Evolutionary conservation across 1,140 invertebrate species (phyloP).

Genomic region (Dendrolimus punctatus): DNA sequence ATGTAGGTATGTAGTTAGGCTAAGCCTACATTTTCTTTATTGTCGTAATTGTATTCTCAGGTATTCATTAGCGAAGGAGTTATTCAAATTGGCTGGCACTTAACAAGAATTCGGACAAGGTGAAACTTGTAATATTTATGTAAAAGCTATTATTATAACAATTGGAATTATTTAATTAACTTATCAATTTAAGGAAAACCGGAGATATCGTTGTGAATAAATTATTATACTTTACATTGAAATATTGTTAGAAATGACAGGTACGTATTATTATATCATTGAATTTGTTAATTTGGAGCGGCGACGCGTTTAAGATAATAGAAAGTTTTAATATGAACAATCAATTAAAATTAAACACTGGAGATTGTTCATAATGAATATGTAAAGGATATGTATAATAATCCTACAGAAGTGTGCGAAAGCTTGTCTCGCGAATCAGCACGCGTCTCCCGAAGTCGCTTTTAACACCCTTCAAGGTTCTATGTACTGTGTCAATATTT

Average conservation of each 20-base stretch:
- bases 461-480: slow-evolving; percentile 1
- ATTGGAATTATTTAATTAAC: slow-evolving; percentile 12
- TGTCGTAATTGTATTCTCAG: neutral
- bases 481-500: slow-evolving; percentile 4
- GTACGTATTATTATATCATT: neutral
- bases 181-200: slow-evolving; percentile 15
- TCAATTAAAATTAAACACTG: slow-evolving; percentile 5
- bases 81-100: slow-evolving; percentile 3
- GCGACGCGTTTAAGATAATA: slow-evolving; percentile 8
- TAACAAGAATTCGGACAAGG: slow-evolving; percentile 2
- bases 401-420: slow-evolving; percentile 12
- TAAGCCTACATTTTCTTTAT: neutral
- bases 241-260: neutral
- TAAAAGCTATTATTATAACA: slow-evolving; percentile 1
- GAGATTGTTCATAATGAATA: slow-evolving; percentile 8
- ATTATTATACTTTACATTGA: neutral
- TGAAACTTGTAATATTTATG: slow-evolving; percentile 5
- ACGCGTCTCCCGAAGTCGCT: neutral
- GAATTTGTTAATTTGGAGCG: slow-evolving; percentile 2
- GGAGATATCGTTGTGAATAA: slow-evolving; percentile 1
- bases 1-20: no score
- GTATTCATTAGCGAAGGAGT: neutral
- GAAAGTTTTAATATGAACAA: slow-evolving; percentile 5
- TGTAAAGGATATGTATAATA: slow-evolving; percentile 11
- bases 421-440: slow-evolving; percentile 5